Evolutionary conservation across 1,140 invertebrate genomes (phyloP).

Genomic region (Melitaea cinxia): DNA sequence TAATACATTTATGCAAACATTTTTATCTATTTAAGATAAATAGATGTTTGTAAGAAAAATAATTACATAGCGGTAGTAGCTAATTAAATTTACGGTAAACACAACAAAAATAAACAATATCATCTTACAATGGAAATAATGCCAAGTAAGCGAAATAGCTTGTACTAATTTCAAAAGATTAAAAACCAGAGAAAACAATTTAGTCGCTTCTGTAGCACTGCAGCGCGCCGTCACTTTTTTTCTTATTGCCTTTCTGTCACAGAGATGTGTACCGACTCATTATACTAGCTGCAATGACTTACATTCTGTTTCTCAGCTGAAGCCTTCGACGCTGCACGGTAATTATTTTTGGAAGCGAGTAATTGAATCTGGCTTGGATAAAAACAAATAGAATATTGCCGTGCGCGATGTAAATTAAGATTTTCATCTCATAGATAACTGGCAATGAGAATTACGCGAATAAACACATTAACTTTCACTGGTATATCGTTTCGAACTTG

Average conservation of each 20-base stretch:
- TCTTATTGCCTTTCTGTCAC: constrained; percentile 36
- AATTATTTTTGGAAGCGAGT: constrained; percentile 63
- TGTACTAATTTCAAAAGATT: constrained; percentile 36
- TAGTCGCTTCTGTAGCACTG: constrained; percentile 39
- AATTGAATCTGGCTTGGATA: constrained; percentile 75
- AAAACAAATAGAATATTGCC: constrained; percentile 64
- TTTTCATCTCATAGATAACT: constrained; percentile 73
- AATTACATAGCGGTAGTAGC: constrained; percentile 22
- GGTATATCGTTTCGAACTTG: constrained; percentile 54
- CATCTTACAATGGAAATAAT: constrained; percentile 29
- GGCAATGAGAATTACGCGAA: constrained; percentile 72
- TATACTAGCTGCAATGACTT: constrained; percentile 49
- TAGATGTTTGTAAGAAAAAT: constrained; percentile 7
- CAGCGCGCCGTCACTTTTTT: constrained; percentile 30
- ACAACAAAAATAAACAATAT: constrained; percentile 31
- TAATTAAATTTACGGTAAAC: constrained; percentile 31
- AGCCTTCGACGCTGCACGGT: constrained; percentile 51
- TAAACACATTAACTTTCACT: constrained; percentile 79
- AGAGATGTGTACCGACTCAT: constrained; percentile 41
- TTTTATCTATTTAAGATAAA: neutral
- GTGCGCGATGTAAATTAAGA: constrained; percentile 74
- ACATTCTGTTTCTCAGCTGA: constrained; percentile 48
- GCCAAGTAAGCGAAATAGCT: constrained; percentile 27
- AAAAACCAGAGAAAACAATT: constrained; percentile 42
- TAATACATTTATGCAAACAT: too few species aligned